Base-by-base conservation (phyloP, 2,888 invertebrate genomes). In the Hemicrepidius hirtus region DNA sequence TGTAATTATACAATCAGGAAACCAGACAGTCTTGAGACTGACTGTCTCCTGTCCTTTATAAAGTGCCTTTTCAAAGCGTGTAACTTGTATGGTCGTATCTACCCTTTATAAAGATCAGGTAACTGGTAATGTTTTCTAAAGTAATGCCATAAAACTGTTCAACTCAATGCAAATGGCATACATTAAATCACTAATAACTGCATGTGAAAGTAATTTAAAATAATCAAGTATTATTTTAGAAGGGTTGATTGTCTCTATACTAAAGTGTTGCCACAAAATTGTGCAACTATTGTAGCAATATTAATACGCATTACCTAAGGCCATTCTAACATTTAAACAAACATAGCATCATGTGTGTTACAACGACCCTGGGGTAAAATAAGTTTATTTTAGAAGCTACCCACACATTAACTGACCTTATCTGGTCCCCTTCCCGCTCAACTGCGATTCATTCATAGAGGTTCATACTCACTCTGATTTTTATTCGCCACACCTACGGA, bases 401-500 rank as follows among this genome's bases (percentile, higher is more conserved):
- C 76, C 69, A 75, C 76, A 69, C 73, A 70, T 69, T 73, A 72
- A 73, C 70, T 76, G 76, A 74, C 76, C 76, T 75, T 76, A 75
- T 75, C 69, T 73, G 40, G 24, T 63, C 64, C 67, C 65, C 71
- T 75, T 73, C 71, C 73, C 72, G 65, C 73, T 69, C 71, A 71
- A 71, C 68, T 75, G 71, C 65, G 64, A 50, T 75, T 75, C 75
- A 74, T 76, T 78, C 78, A 78, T 76, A 68, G 73, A 68, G 59
- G 70, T 73, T 74, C 65, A 74, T 70, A 75, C 71, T 73, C 75
- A 68, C 70, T 70, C 74, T 72, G 72, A 77, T 76, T 78, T 76
- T 78, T 75, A 76, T 73, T 76, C 74, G 75, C 75, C 71, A 75
- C 78, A 76, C 78, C 78, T 75, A 75, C 77, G 71, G 76, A 37